Evolutionary conservation across 2,113 vertebrate genomes (phyloP), one percentile per base, ranked within the genome.

Genomic region (Anseranas semipalmata): DNA sequence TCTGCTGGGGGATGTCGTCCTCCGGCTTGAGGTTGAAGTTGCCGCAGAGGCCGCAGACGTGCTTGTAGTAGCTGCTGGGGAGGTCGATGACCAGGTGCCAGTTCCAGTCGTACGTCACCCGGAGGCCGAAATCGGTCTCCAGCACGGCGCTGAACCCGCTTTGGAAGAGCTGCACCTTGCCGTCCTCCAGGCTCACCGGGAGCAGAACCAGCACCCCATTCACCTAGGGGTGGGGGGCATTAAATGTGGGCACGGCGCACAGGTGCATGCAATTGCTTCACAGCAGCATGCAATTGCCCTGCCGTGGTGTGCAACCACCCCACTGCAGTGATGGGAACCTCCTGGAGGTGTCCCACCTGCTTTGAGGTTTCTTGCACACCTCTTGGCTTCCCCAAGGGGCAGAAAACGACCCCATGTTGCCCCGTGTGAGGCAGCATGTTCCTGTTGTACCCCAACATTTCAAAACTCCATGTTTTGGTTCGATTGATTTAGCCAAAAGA

Each of bases 101-200:
- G 3, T 90, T 76, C 98, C 98, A 99, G 75, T 99, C 98, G 2
- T 98, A 99, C 1, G 28, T 96, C 19, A 98, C 97, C 15, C 85
- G 93, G 22, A 99, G 96, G 25, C 98, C 98, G 2, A 98, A 98
- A 74, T 98, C 91, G 0, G 98, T 92, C 16, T 52, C 33, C 66
- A 99, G 15, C 12, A 97, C 53, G 0, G 97, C 98, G 6, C 53
- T 89, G 3, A 73, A 62, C 1, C 97, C 92, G 1, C 97, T 98
- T 1, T 97, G 96, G 30, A 27, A 85, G 19, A 98, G 48, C 0
- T 7, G 58, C 41, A 98, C 83, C n/a, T 39, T 95, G 3, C 95
- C 97, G 0, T 85, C 60, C 1, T 95, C 97, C 73, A 93, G 70
- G 8, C 18, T 93, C 48, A 97, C 81, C 0, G 98, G 98, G 10